Base-by-base conservation (phyloP, 2,888 invertebrate species). In the Tiphia femorata region DNA sequence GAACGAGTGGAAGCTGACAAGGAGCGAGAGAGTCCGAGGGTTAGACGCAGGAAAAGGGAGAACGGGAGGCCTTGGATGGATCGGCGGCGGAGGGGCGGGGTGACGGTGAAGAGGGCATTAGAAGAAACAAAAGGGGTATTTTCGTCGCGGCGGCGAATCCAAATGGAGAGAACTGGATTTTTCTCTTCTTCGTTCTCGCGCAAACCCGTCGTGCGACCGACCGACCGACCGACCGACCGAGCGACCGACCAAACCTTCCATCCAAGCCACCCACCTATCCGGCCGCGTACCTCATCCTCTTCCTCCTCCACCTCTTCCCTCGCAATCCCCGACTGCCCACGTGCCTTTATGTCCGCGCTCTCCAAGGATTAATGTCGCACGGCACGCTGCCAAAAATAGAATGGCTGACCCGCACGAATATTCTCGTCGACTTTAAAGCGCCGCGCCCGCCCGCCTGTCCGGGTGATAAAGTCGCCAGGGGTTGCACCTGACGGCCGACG, bases 301-400 rank as follows among this genome's bases (percentile, higher is more conserved):
- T n/a, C n/a, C n/a, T n/a, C n/a, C n/a, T n/a, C n/a, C n/a, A n/a
- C n/a, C n/a, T n/a, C n/a, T n/a, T n/a, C n/a, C n/a, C n/a, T n/a
- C n/a, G n/a, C n/a, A n/a, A n/a, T n/a, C n/a, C n/a, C n/a, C n/a
- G n/a, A n/a, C n/a, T n/a, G n/a, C n/a, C n/a, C n/a, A n/a, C n/a
- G n/a, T n/a, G n/a, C 65, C 65, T 71, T 70, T 71, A 62, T 66
- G 65, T 52, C 58, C 62, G 60, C 60, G 63, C 58, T 62, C 70
- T 62, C 69, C 55, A 58, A 76, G 79, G 79, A 80, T 79, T 79
- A 79, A 78, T 74, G 77, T 73, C 72, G 60, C 67, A 58, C 72
- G 79, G 79, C 77, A 73, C 61, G 52, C 58, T 77, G 78, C 78
- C 79, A 79, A 77, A 77, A 77, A 73, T 71, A 62, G 69, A 67